Conservation (phyloP, 2,113 vertebrate species). For the Hypocryptadius cinnamomeus region DNA sequence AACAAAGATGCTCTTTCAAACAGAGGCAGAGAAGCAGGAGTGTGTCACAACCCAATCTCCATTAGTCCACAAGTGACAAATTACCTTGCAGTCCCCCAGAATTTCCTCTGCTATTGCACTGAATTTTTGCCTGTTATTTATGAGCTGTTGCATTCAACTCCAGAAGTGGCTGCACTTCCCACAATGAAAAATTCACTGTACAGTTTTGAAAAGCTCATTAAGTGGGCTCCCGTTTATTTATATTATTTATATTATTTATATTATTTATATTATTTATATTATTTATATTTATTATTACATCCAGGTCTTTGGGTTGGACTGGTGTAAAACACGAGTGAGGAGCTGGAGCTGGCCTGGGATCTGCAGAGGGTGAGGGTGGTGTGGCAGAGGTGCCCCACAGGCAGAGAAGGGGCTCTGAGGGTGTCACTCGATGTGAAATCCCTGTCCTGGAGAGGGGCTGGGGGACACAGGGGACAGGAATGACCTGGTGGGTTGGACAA, state of each 20-base stretch:
- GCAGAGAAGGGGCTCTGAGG: not conserved
- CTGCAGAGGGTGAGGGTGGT: not conserved
- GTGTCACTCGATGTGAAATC: fast-evolving
- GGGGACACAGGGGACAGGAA: not conserved
- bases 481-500: not conserved
- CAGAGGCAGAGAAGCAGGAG: not conserved
- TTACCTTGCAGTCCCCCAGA: not conserved
- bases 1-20: not conserved
- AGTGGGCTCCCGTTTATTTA: not conserved
- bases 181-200: not conserved
- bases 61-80: not conserved
- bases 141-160: not conserved
- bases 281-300: not conserved
- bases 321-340: not conserved
- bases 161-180: not conserved
- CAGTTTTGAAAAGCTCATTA: not conserved
- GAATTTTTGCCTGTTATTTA: conserved; percentile 7
- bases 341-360: not conserved
- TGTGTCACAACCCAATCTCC: not conserved
- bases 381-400: not conserved
- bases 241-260: no score
- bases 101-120: not conserved
- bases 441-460: not conserved
- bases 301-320: not conserved
- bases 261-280: not conserved